phyloP scores from a whole-genome alignment of 2,797 vertebrate genomes.

The Dendrocincla tyrannina region DNA sequence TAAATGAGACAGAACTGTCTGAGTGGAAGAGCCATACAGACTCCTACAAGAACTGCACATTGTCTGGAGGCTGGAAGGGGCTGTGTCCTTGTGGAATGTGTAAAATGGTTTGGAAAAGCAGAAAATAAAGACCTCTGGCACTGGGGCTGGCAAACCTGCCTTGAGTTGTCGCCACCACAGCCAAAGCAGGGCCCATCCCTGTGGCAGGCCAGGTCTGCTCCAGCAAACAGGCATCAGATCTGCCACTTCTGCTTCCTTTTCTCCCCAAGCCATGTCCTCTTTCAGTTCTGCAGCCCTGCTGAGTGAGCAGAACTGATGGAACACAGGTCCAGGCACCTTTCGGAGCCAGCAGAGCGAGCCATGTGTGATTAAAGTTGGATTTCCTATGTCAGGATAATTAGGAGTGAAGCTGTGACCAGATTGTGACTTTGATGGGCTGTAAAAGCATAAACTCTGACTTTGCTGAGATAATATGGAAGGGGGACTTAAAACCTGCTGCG shows the following conservation, averaged over 20 bases:
- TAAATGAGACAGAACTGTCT: neutral
- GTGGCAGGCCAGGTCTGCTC: neutral
- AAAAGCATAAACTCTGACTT: constrained; percentile 11
- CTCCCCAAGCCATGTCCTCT: neutral
- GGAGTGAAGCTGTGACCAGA: constrained; percentile 16
- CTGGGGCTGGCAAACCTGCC: neutral
- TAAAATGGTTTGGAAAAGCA: neutral
- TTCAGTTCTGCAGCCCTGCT: neutral
- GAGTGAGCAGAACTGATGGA: neutral
- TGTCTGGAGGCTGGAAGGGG: neutral
- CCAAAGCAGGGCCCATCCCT: neutral
- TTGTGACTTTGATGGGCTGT: neutral
- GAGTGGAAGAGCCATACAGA: neutral
- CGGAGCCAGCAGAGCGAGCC: neutral
- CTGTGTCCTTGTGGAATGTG: neutral
- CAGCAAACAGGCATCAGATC: neutral
- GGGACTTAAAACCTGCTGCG: constrained; percentile 13
- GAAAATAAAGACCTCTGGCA: neutral
- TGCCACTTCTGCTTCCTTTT: neutral
- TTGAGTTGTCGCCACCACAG: accelerated
- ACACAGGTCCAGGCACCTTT: neutral
- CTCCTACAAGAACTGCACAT: neutral
- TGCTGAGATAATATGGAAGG: neutral
- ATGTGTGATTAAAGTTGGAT: neutral
- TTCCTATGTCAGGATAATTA: constrained; percentile 54